A percentile compares a stretch with the other conserved stretches of the same genome.
Conservation (phyloP, 2,797 vertebrate genomes). For the Decapterus maruadsi region DNA sequence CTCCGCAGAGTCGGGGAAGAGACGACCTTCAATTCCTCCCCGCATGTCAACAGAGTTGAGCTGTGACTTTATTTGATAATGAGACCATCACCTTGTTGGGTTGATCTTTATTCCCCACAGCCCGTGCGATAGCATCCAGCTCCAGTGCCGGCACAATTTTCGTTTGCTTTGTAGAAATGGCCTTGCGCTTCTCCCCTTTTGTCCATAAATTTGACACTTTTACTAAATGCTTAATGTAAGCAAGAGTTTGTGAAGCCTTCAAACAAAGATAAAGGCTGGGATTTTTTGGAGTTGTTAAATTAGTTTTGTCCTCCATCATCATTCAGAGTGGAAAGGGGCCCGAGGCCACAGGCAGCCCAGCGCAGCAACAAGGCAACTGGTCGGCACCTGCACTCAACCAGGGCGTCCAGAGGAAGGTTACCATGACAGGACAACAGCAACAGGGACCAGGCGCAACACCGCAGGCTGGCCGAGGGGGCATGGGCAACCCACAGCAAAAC, state of each 20-base stretch:
- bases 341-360: conserved; percentile 77
- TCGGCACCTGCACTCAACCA: conserved; percentile 76
- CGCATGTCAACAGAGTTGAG: conserved; percentile 73
- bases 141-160: conserved; percentile 50
- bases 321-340: conserved; percentile 88
- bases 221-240: conserved; percentile 20
- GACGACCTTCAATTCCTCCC: conserved; percentile 84
- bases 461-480: conserved; percentile 84
- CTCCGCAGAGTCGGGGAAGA: conserved; percentile 85
- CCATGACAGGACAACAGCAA: conserved; percentile 84
- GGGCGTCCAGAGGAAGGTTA: conserved; percentile 91
- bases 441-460: conserved; percentile 74
- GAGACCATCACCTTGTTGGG: conserved; percentile 81
- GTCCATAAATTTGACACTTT: conserved; percentile 16
- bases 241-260: conserved; percentile 4
- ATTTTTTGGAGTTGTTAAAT: conserved; percentile 24
- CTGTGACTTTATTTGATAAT: conserved; percentile 86
- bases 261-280: conserved; percentile 24
- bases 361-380: conserved; percentile 77
- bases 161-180: conserved; percentile 40
- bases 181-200: conserved; percentile 22
- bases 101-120: conserved; percentile 75
- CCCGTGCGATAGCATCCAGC: conserved; percentile 61
- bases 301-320: conserved; percentile 26
- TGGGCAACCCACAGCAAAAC: conserved; percentile 84